phyloP scores from a whole-genome alignment of 1,140 invertebrate genomes.

The Scaptomyza hsui region DNA sequence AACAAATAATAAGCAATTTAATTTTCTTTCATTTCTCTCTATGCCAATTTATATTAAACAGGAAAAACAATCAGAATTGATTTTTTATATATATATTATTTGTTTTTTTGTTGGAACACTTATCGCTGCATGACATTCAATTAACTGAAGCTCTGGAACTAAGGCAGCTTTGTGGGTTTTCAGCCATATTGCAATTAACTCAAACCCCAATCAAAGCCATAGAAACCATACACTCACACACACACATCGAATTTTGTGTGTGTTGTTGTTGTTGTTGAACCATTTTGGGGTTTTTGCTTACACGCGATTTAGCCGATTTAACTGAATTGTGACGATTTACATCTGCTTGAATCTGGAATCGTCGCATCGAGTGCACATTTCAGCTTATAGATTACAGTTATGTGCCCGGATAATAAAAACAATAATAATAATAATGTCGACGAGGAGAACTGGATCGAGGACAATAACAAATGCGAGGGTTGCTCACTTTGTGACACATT shows the following conservation, averaged over 20 bases:
- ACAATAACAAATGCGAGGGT: slow-evolving; percentile 71
- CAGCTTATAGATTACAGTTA: slow-evolving; percentile 58
- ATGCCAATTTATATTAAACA: slow-evolving; percentile 3
- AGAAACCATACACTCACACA: slow-evolving; percentile 8
- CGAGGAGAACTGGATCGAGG: slow-evolving; percentile 6
- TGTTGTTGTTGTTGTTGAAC: slow-evolving; percentile 9
- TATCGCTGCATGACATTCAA: slow-evolving; percentile 37
- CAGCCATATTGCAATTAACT: slow-evolving; percentile 53
- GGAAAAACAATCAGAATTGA: slow-evolving; percentile 17
- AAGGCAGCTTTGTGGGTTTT: slow-evolving; percentile 25
- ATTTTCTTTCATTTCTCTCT: background rate
- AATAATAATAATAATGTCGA: background rate
- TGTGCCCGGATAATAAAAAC: slow-evolving; percentile 16
- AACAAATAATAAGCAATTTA: background rate
- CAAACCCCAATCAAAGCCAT: slow-evolving; percentile 40
- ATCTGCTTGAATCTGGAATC: slow-evolving; percentile 61
- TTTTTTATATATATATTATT: slow-evolving; percentile 10
- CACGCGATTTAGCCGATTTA: slow-evolving; percentile 57
- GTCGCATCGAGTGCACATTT: slow-evolving; percentile 32
- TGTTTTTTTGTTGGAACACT: slow-evolving; percentile 6
- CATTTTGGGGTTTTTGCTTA: slow-evolving; percentile 44
- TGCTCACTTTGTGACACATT: slow-evolving; percentile 43
- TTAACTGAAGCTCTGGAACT: slow-evolving; percentile 22
- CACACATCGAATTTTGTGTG: slow-evolving; percentile 10
- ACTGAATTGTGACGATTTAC: slow-evolving; percentile 65